A percentile compares a stretch with the other conserved stretches of the same genome.
These are phyloP conservation scores for Endomychus coccineus DNA, from an alignment of 2,888 invertebrate genomes.

Conservation along the genomic window DNA sequence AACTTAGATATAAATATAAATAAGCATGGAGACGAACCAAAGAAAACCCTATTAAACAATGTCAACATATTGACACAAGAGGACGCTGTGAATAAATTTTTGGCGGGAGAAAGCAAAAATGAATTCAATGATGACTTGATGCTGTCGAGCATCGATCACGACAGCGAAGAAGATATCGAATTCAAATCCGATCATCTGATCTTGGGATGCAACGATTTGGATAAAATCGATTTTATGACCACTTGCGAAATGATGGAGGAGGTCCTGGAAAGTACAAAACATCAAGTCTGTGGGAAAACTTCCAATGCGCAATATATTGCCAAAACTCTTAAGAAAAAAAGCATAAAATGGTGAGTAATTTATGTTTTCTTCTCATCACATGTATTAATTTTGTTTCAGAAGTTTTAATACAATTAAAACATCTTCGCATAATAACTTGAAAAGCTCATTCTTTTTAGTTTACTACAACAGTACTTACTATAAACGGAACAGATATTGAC, in stretches of 20 bases:
- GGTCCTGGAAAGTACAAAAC: conserved; percentile 4
- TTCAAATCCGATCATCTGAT: conserved; percentile 27
- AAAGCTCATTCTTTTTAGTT: no score
- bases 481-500: no score
- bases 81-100: conserved; percentile 36
- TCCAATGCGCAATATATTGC: conserved; percentile 14
- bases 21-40: conserved; percentile 23
- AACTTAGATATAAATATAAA: conserved; percentile 21
- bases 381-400: background rate
- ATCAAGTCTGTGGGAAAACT: conserved; percentile 7
- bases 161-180: conserved; percentile 24
- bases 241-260: background rate
- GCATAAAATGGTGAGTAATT: conserved; percentile 25
- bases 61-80: conserved; percentile 31
- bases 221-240: conserved; percentile 4
- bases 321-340: conserved; percentile 21
- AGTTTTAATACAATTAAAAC: background rate
- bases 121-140: conserved; percentile 28
- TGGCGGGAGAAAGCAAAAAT: conserved; percentile 35
- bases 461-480: no score
- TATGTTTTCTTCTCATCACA: background rate
- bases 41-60: conserved; percentile 5
- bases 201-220: conserved; percentile 23
- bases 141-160: conserved; percentile 16
- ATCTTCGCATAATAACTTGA: no score